Evolutionary conservation across 2,113 vertebrate genomes (phyloP), one percentile per base, ranked within the genome.

Genomic region (Thoracochromis brauschi): DNA sequence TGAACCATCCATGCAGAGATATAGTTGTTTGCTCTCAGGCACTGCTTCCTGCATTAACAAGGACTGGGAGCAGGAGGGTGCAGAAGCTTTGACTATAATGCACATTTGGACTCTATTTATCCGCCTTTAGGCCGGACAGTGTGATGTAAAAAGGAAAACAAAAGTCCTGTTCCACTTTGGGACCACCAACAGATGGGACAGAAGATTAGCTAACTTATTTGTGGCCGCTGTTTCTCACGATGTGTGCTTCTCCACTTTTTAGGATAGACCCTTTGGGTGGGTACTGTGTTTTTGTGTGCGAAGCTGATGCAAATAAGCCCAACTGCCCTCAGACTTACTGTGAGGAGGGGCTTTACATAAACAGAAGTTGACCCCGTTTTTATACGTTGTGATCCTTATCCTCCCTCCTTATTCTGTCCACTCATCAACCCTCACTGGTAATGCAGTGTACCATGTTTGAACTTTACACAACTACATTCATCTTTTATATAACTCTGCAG

Each of bases 291-390:
- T 84, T 65, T 68, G 81, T 73, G 17, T 87, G 91, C 54, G 58
- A 65, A 68, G 55, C 53, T n/a, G 47, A 82, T 7, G 19, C 88
- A 90, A 84, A 83, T 19, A 79, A 88, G 87, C 78, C 80, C 54
- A 85, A 65, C 89, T 88, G 86, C 86, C 89, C 88, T 93, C 91
- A 79, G 73, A 87, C 89, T 83, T 40, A 12, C 87, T 82, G 53
- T 54, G 75, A 88, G 81, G 82, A 29, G 85, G 92, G 84, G 80
- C 5, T 55, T 93, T 95, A 92, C 78, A 29, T 92, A 96, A 96
- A 94, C 63, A 86, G 58, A 29, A 83, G 63, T 87, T 96, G 94
- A 95, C 94, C 94, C 89, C 38, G 9, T 95, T 95, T 93, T 84
- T 87, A 88, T 90, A 81, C 82, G 73, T 88, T 85, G 53, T 57